These are phyloP conservation scores for Picus viridis DNA, from an alignment of 2,797 vertebrate genomes.

Conservation along the genomic window DNA sequence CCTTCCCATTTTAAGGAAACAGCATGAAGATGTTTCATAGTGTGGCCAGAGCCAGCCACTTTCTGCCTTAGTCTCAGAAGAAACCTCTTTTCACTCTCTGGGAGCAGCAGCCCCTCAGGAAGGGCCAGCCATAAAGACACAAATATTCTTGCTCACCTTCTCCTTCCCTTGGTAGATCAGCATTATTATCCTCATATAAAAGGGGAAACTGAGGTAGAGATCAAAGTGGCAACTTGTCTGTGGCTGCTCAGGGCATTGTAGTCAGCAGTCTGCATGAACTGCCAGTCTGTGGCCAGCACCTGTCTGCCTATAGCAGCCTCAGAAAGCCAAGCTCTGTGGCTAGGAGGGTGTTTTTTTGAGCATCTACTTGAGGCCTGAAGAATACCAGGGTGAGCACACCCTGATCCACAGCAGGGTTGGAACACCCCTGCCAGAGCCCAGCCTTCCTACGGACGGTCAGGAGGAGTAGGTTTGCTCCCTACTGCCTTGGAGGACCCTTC, in stretches of 20 bases:
- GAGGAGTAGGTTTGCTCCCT: not conserved
- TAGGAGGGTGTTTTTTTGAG: not conserved
- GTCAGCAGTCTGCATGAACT: not conserved
- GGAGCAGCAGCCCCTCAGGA: not conserved
- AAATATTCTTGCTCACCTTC: not conserved
- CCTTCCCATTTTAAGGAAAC: not conserved
- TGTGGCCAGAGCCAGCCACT: not conserved
- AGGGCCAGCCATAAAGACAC: not conserved
- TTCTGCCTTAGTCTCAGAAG: not conserved
- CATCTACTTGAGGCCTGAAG: not conserved
- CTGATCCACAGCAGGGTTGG: not conserved
- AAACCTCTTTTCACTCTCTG: not conserved
- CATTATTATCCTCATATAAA: not conserved
- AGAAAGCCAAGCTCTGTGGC: not conserved
- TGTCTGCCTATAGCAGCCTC: not conserved
- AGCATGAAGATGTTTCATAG: not conserved
- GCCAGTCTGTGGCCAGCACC: not conserved
- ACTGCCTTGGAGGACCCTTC: not conserved
- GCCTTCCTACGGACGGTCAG: not conserved
- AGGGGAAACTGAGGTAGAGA: not conserved
- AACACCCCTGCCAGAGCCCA: not conserved
- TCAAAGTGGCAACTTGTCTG: not conserved
- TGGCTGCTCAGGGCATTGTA: not conserved
- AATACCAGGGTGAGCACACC: not conserved
- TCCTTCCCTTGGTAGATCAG: not conserved